Evolutionary conservation across 2,888 invertebrate species (phyloP).

Genomic region (Hydrotaea diabolus): DNA sequence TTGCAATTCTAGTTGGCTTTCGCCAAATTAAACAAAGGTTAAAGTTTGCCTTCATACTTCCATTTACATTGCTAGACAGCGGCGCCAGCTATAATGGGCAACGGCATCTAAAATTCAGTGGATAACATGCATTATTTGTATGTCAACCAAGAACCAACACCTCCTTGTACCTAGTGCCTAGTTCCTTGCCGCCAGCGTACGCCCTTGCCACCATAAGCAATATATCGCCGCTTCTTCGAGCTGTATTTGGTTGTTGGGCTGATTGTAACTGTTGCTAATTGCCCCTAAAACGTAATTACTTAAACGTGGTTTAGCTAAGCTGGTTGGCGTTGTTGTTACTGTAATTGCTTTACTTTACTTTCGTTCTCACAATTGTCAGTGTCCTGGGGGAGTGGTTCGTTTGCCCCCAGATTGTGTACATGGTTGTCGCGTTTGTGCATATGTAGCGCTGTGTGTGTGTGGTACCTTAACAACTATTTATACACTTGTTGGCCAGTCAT

Average conservation of each 20-base stretch:
- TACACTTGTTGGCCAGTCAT: slow-evolving; percentile 40
- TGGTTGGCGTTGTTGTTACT: slow-evolving; percentile 18
- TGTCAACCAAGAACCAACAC: background rate
- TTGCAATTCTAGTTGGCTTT: background rate
- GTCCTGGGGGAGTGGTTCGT: slow-evolving; percentile 34
- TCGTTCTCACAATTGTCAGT: slow-evolving; percentile 22
- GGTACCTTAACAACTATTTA: slow-evolving; percentile 18
- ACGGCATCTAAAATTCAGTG: slow-evolving; percentile 52
- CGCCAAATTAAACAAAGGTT: slow-evolving; percentile 24
- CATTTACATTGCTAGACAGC: slow-evolving; percentile 11
- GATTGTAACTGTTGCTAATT: slow-evolving; percentile 62
- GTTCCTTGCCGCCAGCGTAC: background rate
- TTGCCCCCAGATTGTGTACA: background rate
- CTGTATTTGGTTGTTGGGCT: background rate
- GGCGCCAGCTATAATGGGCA: background rate
- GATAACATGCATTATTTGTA: slow-evolving; percentile 1
- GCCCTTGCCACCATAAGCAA: background rate
- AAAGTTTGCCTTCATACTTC: background rate
- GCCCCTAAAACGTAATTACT: slow-evolving; percentile 52
- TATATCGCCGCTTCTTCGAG: background rate
- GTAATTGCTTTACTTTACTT: slow-evolving; percentile 22
- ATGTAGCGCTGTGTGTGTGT: background rate
- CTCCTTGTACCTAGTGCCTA: slow-evolving; percentile 1
- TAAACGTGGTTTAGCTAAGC: slow-evolving; percentile 51
- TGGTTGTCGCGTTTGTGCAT: slow-evolving; percentile 16